Conservation (phyloP, 2,797 vertebrate genomes). For the Rhynchonycteris naso region DNA sequence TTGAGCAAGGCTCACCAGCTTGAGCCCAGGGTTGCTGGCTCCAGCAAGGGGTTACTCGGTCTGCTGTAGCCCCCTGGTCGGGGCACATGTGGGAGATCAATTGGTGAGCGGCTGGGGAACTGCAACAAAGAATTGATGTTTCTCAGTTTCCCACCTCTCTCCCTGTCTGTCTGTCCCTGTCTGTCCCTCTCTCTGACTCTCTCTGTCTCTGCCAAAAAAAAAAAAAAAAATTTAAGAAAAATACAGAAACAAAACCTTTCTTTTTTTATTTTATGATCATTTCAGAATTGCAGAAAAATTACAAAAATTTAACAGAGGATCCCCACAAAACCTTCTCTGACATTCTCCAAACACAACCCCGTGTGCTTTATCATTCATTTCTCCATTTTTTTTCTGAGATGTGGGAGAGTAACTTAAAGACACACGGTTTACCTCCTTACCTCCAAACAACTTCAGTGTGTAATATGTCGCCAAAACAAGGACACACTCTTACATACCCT, state of each 20-base stretch:
- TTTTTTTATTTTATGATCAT: not conserved
- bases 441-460: not conserved
- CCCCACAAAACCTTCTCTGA: not conserved
- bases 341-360: not conserved
- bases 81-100: too few species aligned
- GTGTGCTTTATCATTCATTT: not conserved
- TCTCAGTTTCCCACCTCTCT: too few species aligned
- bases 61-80: too few species aligned
- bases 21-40: too few species aligned
- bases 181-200: too few species aligned
- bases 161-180: too few species aligned
- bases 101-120: too few species aligned
- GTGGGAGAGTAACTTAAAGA: not conserved
- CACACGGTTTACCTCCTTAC: not conserved
- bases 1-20: too few species aligned
- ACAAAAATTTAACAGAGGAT: not conserved
- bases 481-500: not conserved
- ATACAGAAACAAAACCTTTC: not conserved
- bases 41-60: too few species aligned
- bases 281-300: constrained; percentile 22
- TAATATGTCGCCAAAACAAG: not conserved
- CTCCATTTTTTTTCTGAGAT: not conserved
- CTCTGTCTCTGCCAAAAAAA: too few species aligned
- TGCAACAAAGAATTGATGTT: too few species aligned
- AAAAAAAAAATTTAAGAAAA: too few species aligned